Conservation (phyloP, 2,797 vertebrate species). For the Nannoperca obscura region DNA sequence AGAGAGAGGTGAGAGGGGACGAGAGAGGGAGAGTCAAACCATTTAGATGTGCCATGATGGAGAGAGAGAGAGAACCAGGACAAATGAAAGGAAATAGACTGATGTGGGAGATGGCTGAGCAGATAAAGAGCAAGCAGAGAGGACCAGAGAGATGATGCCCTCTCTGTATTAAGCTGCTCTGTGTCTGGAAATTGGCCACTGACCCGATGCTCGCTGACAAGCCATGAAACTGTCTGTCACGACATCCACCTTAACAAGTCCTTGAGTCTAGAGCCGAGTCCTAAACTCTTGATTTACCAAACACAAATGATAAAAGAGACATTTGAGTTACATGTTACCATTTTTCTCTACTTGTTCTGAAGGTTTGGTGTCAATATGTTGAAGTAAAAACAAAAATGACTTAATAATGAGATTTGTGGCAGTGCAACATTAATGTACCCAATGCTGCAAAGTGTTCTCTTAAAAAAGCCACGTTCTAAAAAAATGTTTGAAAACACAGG, state of each 20-base stretch:
- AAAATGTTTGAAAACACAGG: neutral
- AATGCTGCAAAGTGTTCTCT: neutral
- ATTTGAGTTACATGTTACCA: neutral
- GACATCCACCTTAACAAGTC: conserved; percentile 41
- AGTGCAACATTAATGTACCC: neutral
- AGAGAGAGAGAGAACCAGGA: conserved; percentile 29
- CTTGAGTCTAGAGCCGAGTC: conserved; percentile 19
- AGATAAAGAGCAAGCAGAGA: conserved; percentile 53
- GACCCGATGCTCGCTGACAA: conserved; percentile 56
- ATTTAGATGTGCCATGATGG: conserved; percentile 59
- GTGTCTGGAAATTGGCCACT: conserved; percentile 69
- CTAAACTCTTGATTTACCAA: neutral
- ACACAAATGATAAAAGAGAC: neutral
- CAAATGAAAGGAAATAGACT: conserved; percentile 67
- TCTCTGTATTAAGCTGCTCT: conserved; percentile 61
- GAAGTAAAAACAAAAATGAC: neutral
- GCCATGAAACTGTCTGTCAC: conserved; percentile 42
- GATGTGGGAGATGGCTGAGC: conserved; percentile 58
- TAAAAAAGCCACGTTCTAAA: neutral
- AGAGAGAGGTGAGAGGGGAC: conserved; percentile 31
- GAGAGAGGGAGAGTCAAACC: conserved; percentile 25
- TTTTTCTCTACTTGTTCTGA: neutral
- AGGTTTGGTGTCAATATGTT: neutral
- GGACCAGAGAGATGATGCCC: conserved; percentile 50
- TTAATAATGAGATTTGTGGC: too few species aligned